A percentile compares a stretch with the other conserved stretches of the same genome.
These are phyloP conservation scores for Baccha elongata DNA, from an alignment of 2,888 invertebrate genomes.

Conservation along the genomic window DNA sequence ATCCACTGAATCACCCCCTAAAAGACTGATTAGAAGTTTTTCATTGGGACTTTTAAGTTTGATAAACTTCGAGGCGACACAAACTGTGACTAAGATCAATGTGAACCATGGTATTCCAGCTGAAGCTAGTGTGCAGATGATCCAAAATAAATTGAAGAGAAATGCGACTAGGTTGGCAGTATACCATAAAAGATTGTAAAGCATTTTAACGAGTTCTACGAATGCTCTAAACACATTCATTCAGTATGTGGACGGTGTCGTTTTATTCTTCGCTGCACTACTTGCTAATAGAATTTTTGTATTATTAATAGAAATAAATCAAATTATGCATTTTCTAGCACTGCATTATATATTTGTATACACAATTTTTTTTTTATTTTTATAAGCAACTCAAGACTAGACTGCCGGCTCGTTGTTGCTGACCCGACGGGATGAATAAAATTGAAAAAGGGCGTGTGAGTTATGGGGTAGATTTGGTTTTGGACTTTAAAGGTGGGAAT, in stretches of 20 bases:
- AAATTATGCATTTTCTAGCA: not conserved
- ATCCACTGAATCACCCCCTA: conserved; percentile 78
- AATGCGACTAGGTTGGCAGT: conserved; percentile 79
- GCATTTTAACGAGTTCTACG: conserved; percentile 80
- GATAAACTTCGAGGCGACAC: conserved; percentile 81
- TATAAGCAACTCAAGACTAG: too few species aligned
- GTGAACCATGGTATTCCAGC: conserved; percentile 81
- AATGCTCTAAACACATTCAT: conserved; percentile 79
- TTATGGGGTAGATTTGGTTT: too few species aligned
- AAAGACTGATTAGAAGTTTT: conserved; percentile 78
- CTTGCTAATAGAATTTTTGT: not conserved
- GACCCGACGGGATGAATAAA: too few species aligned
- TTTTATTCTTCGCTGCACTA: conserved; percentile 16
- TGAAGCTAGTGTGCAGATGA: conserved; percentile 80
- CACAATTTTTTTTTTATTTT: too few species aligned
- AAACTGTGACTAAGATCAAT: conserved; percentile 79
- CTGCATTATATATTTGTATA: conserved; percentile 10
- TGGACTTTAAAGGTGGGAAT: too few species aligned
- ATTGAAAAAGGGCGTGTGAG: too few species aligned
- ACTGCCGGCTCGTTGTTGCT: too few species aligned
- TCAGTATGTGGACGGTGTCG: conserved; percentile 73
- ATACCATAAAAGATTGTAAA: conserved; percentile 80
- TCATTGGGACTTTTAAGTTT: conserved; percentile 81
- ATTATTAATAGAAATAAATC: conserved; percentile 22
- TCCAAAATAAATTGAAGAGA: conserved; percentile 81